These are phyloP conservation scores for Peromyscus leucopus DNA, from an alignment of 2,113 vertebrate genomes.

Conservation along the genomic window DNA sequence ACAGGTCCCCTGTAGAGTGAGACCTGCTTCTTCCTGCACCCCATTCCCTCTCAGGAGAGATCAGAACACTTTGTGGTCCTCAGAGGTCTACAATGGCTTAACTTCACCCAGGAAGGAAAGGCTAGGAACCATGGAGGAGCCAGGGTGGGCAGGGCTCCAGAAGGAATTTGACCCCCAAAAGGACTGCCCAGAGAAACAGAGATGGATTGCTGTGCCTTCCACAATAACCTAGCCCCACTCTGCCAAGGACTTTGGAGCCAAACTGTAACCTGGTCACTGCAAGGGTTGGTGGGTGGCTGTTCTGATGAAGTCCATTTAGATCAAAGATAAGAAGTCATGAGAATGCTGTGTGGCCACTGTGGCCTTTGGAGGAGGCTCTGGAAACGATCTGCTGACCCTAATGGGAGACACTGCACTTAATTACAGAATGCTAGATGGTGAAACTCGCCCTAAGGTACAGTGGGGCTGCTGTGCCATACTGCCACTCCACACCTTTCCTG, in stretches of 20 bases:
- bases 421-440: background rate
- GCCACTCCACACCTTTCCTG: background rate
- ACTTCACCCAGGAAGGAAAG: background rate
- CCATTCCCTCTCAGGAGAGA: background rate
- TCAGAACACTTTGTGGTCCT: background rate
- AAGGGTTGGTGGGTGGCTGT: background rate
- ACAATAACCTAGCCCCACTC: background rate
- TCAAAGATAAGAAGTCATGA: background rate
- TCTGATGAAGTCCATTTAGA: background rate
- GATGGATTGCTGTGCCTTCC: fast-evolving
- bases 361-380: background rate
- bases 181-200: background rate
- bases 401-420: background rate
- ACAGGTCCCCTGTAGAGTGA: fast-evolving
- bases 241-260: background rate
- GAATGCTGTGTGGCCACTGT: background rate
- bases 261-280: background rate
- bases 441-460: background rate
- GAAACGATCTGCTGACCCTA: background rate
- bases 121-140: too few relatives aligned
- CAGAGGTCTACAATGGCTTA: background rate
- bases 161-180: background rate
- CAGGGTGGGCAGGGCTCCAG: background rate
- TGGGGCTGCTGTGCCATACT: background rate
- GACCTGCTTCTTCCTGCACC: background rate